Conservation (phyloP, 37 sponge, comb jelly and placozoan species). For the Mnemiopsis leidyi region DNA sequence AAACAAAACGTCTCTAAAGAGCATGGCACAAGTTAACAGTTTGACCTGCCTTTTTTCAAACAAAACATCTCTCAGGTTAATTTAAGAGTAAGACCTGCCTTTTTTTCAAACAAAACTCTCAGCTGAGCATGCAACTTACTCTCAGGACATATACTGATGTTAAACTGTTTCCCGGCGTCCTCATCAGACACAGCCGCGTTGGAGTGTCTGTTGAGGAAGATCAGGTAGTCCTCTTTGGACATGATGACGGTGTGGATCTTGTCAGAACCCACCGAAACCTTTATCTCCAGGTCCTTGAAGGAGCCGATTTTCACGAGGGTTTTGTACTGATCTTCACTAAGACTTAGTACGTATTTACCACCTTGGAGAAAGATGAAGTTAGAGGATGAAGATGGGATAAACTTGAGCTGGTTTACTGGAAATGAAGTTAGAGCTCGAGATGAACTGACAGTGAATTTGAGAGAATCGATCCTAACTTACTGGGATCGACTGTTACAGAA, state of each 20-base stretch:
- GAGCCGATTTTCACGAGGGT: background rate
- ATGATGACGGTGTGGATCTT: background rate
- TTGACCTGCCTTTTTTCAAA: no score
- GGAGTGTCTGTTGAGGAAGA: background rate
- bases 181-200: background rate
- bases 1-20: no score
- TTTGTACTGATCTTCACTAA: background rate
- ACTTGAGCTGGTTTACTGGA: no score
- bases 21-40: no score
- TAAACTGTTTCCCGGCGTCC: background rate
- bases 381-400: no score
- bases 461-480: conserved; percentile 24
- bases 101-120: background rate
- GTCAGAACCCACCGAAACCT: background rate
- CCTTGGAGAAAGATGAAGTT: background rate
- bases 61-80: no score
- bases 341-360: background rate
- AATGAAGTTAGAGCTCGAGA: no score
- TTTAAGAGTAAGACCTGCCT: background rate
- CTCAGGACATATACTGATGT: background rate
- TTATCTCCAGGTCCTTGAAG: background rate
- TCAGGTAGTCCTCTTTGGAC: background rate
- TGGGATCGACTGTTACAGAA: conserved; percentile 8
- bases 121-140: background rate
- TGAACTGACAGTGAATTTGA: no score